These are phyloP conservation scores for Copidosoma floridanum DNA, from an alignment of 1,140 invertebrate genomes.

Conservation along the genomic window DNA sequence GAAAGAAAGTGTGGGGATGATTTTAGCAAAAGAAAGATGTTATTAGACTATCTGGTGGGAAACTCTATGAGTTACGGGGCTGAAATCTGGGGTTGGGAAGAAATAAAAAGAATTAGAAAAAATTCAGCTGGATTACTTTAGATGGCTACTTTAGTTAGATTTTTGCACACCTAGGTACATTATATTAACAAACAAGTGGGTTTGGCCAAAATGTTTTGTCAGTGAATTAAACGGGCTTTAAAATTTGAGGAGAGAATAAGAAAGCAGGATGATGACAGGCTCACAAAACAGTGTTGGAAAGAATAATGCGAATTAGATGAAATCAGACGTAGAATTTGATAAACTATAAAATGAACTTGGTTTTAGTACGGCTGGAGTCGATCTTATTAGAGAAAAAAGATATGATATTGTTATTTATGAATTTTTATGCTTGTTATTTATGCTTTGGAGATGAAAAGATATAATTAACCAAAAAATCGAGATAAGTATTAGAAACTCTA, in stretches of 20 bases:
- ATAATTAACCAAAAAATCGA: too few species aligned
- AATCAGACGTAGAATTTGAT: background rate
- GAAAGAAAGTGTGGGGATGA: too few species aligned
- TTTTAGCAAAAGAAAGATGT: too few species aligned
- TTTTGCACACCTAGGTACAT: slow-evolving; percentile 3
- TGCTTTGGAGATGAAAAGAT: too few species aligned
- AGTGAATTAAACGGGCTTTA: background rate
- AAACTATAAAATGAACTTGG: background rate
- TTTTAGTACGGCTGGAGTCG: background rate
- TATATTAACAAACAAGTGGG: background rate
- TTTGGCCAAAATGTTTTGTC: background rate
- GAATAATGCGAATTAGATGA: background rate
- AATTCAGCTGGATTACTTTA: slow-evolving; percentile 26
- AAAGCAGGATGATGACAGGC: background rate
- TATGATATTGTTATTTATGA: too few species aligned
- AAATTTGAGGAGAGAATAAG: slow-evolving; percentile 14
- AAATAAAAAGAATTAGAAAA: too few species aligned
- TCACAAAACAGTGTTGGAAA: background rate
- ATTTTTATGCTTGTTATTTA: too few species aligned
- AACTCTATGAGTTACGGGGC: slow-evolving; percentile 1
- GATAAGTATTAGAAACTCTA: background rate
- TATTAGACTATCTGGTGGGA: background rate
- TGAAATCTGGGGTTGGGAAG: slow-evolving; percentile 13
- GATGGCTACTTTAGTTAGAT: slow-evolving; percentile 17
- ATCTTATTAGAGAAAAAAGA: background rate